These are phyloP conservation scores for Melinopterus prodromus DNA, from an alignment of 2,888 invertebrate genomes.

Conservation along the genomic window DNA sequence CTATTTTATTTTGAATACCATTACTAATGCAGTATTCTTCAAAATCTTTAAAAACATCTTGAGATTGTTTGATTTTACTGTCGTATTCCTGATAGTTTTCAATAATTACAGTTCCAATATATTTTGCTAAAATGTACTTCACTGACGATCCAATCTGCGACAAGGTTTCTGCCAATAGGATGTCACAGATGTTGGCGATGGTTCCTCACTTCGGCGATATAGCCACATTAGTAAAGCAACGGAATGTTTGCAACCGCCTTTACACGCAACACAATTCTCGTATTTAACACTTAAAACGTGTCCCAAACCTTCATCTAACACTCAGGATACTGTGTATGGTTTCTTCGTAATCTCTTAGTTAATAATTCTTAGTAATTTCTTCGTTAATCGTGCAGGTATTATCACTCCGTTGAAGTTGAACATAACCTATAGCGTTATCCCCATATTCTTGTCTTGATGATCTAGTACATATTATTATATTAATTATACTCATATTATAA, in stretches of 20 bases:
- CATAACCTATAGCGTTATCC: background rate
- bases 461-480: background rate
- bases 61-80: background rate
- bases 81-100: too few species aligned
- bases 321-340: background rate
- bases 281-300: background rate
- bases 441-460: background rate
- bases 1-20: background rate
- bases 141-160: background rate
- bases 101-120: background rate
- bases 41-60: background rate
- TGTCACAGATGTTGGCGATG: background rate
- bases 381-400: background rate
- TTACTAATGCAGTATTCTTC: background rate
- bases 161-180: conserved; percentile 1
- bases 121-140: background rate
- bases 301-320: background rate
- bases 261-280: background rate
- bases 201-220: background rate
- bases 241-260: background rate
- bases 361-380: background rate
- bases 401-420: background rate
- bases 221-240: background rate
- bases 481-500: too few species aligned
- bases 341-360: background rate